Base-by-base conservation (phyloP, 2,113 vertebrate genomes). In the Gasterosteus aculeatus region DNA sequence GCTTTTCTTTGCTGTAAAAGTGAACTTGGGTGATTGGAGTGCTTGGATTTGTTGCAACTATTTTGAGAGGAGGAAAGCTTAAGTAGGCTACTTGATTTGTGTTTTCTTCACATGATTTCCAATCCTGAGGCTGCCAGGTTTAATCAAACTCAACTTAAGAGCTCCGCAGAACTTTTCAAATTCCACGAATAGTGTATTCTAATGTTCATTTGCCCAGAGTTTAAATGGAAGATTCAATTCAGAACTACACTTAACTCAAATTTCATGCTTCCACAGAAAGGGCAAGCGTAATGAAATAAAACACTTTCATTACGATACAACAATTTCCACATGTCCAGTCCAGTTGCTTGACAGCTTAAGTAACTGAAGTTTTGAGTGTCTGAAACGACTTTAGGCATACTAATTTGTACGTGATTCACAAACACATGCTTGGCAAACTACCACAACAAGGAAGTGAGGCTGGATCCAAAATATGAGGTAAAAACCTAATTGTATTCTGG, bases 1-100 rank as follows among this genome's bases (percentile, higher is more conserved):
- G 78, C 69, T 83, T 85, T 83, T 87, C 74, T 65, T 39, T 53
- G 19, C 62, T 66, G 65, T 42, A 60, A 65, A 76, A 75, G 44
- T 71, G 68, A 58, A 69, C 61, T 63, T 47, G 15, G 66, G 64
- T 58, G 66, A 83, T 57, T 26, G 81, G 74, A 81, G 68, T 41
- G 59, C 15, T 72, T 41, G 68, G 61, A 74, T 46, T 66, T 62
- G 67, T 49, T 47, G 68, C 60, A 85, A 73, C 69, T 60, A 72
- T 67, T 70, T 75, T 15, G 2, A 10, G n/a, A 47, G 53, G 46
- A n/a, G 60, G 26, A 56, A 47, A 64, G 46, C 69, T 46, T 1
- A 14, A 65, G 29, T 11, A n/a, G n/a, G n/a, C n/a, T n/a, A 15
- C 67, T 81, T 73, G 12, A 72, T 69, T 54, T 67, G 70, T 47